phyloP scores from a whole-genome alignment of 2,888 invertebrate species.

The Shargacucullia verbasci region DNA sequence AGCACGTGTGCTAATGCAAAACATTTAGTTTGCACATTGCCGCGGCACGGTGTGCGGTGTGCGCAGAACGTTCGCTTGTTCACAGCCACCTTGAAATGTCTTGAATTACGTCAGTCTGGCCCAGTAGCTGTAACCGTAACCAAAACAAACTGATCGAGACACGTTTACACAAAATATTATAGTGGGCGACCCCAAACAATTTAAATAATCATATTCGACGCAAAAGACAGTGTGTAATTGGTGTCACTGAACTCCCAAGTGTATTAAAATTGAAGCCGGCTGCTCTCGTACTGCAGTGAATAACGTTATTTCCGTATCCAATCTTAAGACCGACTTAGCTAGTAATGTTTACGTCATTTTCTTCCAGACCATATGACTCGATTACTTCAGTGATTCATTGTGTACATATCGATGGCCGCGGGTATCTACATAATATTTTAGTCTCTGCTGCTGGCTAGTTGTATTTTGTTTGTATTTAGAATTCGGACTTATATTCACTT shows the following conservation, averaged over 20 bases:
- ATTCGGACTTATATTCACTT: neutral
- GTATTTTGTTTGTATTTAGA: slow-evolving; percentile 25
- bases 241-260: slow-evolving; percentile 72
- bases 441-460: slow-evolving; percentile 33
- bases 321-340: slow-evolving; percentile 64
- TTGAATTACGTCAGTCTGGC: slow-evolving; percentile 80
- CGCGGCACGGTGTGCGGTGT: slow-evolving; percentile 58
- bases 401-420: slow-evolving; percentile 58
- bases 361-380: slow-evolving; percentile 77
- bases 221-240: slow-evolving; percentile 37
- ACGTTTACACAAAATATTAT: slow-evolving; percentile 51
- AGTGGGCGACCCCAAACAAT: slow-evolving; percentile 29
- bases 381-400: slow-evolving; percentile 75
- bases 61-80: slow-evolving; percentile 57
- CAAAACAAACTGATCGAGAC: slow-evolving; percentile 69
- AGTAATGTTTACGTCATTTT: slow-evolving; percentile 80
- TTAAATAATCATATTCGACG: slow-evolving; percentile 8
- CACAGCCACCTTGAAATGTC: slow-evolving; percentile 64
- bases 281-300: slow-evolving; percentile 51
- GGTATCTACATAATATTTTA: slow-evolving; percentile 69
- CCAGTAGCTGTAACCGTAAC: slow-evolving; percentile 60
- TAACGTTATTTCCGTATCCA: slow-evolving; percentile 67
- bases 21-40: slow-evolving; percentile 70
- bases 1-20: slow-evolving; percentile 74
- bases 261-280: slow-evolving; percentile 50